A percentile compares a stretch with the other conserved stretches of the same genome.
Evolutionary conservation across 2,797 vertebrate genomes (phyloP).

Genomic region (Chromobotia macracanthus): DNA sequence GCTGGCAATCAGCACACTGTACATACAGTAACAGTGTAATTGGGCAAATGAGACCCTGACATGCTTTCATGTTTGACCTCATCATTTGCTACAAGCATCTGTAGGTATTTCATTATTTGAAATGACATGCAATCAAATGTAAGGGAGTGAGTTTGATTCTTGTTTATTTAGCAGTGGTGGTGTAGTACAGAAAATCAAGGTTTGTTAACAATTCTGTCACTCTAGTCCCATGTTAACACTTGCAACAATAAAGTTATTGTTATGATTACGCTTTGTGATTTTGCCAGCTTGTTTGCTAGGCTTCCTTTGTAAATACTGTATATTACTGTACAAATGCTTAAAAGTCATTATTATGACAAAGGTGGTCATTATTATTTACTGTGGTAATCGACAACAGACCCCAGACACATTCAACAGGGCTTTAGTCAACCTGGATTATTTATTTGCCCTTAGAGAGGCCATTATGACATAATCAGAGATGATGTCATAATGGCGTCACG

Average conservation of each 20-base stretch:
- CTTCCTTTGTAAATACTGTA: not conserved
- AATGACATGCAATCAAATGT: conserved; percentile 1
- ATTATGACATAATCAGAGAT: not conserved
- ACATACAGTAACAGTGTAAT: conserved; percentile 33
- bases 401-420: not conserved
- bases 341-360: too few relatives aligned
- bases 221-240: not conserved
- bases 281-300: not conserved
- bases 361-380: not conserved
- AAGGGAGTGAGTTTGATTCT: not conserved
- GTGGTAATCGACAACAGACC: not conserved
- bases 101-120: conserved; percentile 28
- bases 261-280: too few relatives aligned
- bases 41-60: not conserved
- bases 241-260: too few relatives aligned
- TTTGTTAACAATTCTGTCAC: not conserved
- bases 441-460: not conserved
- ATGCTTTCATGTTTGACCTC: conserved; percentile 11
- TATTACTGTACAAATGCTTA: not conserved
- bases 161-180: not conserved
- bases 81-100: conserved; percentile 34
- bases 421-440: not conserved
- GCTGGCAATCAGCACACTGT: conserved; percentile 44
- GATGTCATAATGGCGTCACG: too few relatives aligned
- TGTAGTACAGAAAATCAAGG: not conserved